Conservation (phyloP, 2,113 vertebrate species). For the Hirundichthys speculiger region DNA sequence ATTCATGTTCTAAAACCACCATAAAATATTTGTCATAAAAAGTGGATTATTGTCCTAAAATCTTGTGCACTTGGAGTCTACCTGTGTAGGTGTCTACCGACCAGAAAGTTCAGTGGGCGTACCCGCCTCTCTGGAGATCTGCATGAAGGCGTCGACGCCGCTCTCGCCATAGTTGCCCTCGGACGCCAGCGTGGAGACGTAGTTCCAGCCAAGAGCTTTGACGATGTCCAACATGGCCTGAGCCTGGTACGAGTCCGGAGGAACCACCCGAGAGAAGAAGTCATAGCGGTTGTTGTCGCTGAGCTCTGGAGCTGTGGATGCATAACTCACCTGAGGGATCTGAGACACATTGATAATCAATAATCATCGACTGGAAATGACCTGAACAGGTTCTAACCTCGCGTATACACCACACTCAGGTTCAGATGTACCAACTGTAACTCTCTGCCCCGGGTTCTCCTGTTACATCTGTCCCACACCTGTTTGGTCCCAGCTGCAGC, state of each 20-base stretch:
- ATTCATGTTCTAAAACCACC: too few species aligned
- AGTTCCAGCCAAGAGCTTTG: conserved; percentile 90
- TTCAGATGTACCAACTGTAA: background rate
- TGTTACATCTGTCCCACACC: too few species aligned
- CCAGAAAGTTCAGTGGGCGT: background rate
- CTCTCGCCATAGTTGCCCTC: conserved; percentile 94
- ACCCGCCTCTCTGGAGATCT: conserved; percentile 92
- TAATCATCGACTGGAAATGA: background rate
- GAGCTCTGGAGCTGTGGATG: conserved; percentile 90
- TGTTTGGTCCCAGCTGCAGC: too few species aligned
- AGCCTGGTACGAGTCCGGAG: conserved; percentile 92
- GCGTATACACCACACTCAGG: background rate
- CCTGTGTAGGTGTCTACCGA: background rate
- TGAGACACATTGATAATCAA: conserved; percentile 38
- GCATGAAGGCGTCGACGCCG: conserved; percentile 89
- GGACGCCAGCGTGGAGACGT: conserved; percentile 90
- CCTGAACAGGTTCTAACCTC: background rate
- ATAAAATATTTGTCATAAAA: too few species aligned
- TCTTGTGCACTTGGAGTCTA: too few species aligned
- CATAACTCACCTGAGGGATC: conserved; percentile 93
- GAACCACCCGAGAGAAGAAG: conserved; percentile 91
- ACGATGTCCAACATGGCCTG: conserved; percentile 94
- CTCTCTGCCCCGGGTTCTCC: too few species aligned
- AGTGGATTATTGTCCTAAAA: too few species aligned
- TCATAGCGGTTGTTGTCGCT: conserved; percentile 91